phyloP scores from a whole-genome alignment of 2,888 invertebrate species.

The Perdita meconis region DNA sequence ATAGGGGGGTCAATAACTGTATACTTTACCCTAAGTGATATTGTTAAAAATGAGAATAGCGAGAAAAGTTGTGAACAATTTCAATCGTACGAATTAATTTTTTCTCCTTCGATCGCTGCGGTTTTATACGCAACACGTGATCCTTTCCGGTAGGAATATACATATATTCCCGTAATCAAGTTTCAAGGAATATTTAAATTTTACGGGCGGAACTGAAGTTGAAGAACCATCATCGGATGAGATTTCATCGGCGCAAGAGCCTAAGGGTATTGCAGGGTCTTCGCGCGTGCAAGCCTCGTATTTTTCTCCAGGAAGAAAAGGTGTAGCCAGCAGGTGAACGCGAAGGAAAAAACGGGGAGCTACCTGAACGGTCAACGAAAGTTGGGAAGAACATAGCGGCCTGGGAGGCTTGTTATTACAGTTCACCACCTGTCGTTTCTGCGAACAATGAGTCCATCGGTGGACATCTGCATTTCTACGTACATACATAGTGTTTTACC shows the following conservation, averaged over 20 bases:
- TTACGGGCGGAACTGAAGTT: neutral
- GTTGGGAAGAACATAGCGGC: conserved; percentile 6
- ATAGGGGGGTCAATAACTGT: too few relatives aligned
- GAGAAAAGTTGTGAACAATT: too few relatives aligned
- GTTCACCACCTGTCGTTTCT: conserved; percentile 36
- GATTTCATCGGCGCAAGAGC: conserved; percentile 24
- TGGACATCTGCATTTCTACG: conserved; percentile 13
- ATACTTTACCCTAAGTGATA: too few relatives aligned
- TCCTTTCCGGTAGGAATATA: neutral
- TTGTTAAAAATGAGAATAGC: too few relatives aligned
- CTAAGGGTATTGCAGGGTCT: neutral
- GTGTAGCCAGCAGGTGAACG: conserved; percentile 33
- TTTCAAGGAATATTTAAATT: conserved; percentile 21
- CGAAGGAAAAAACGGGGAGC: conserved; percentile 11
- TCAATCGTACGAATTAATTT: too few relatives aligned
- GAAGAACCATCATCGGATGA: neutral
- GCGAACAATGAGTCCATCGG: conserved; percentile 15
- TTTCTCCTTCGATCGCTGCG: too few relatives aligned
- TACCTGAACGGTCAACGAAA: conserved; percentile 34
- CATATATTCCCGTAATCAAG: conserved; percentile 4
- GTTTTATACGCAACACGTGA: neutral
- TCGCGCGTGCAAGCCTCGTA: neutral
- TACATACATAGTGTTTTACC: neutral
- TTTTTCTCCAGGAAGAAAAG: conserved; percentile 34
- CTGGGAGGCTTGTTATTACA: conserved; percentile 1